These are phyloP conservation scores for Neelides sp. DNA, from an alignment of 1,140 invertebrate species.

Conservation along the genomic window DNA sequence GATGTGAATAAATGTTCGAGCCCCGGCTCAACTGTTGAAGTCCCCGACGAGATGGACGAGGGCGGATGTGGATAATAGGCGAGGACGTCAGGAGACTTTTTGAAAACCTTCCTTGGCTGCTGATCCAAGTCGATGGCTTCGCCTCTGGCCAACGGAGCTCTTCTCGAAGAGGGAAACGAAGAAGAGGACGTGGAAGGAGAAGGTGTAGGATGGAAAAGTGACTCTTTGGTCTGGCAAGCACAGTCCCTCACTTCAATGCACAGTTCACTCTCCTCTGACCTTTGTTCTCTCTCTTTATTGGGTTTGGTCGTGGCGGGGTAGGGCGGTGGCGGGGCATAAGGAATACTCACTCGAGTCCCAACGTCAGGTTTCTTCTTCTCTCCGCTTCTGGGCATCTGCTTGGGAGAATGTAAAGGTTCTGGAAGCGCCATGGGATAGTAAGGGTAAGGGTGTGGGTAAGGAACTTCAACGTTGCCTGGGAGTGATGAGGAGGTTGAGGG, in stretches of 20 bases:
- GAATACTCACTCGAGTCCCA: no score
- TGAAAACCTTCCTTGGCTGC: background rate
- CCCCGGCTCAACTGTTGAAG: no score
- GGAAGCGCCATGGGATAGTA: no score
- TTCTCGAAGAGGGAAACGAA: background rate
- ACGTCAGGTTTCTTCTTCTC: no score
- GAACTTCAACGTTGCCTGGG: slow-evolving; percentile 18
- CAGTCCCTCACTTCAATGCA: slow-evolving; percentile 56
- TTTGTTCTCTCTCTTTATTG: slow-evolving; percentile 7
- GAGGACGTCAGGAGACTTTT: background rate
- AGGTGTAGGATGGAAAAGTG: slow-evolving; percentile 45
- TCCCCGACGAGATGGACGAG: no score
- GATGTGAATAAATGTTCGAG: no score
- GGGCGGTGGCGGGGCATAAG: slow-evolving; percentile 29
- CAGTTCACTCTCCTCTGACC: slow-evolving; percentile 7
- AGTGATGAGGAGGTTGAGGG: slow-evolving; percentile 18
- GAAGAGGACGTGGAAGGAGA: background rate
- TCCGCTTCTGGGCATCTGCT: no score
- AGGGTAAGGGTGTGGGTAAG: no score
- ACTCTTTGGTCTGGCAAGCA: slow-evolving; percentile 64
- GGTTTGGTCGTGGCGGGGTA: slow-evolving; percentile 30
- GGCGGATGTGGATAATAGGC: background rate
- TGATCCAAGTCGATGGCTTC: slow-evolving; percentile 18
- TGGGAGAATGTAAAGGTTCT: no score
- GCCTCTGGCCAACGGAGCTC: slow-evolving; percentile 16